Conservation (phyloP, 2,888 invertebrate genomes). For the Mythimna impura region DNA sequence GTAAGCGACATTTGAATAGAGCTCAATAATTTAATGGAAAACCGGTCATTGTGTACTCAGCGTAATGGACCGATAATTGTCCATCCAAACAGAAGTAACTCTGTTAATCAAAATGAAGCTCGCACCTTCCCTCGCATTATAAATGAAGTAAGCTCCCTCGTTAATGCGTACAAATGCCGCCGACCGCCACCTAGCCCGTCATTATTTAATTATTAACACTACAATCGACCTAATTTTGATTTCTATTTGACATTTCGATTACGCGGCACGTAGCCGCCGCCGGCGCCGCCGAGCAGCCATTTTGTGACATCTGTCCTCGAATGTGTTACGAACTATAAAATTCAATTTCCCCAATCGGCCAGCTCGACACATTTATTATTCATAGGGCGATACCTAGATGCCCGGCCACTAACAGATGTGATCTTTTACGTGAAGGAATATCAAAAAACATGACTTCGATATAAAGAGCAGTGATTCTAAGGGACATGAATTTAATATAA, state of each 20-base stretch:
- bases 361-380: constrained; percentile 90
- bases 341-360: constrained; percentile 90
- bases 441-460: constrained; percentile 84
- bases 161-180: constrained; percentile 78
- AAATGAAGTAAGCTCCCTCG: constrained; percentile 70
- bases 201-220: constrained; percentile 90
- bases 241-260: constrained; percentile 90
- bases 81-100: constrained; percentile 89
- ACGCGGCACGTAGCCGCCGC: constrained; percentile 84
- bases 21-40: constrained; percentile 85
- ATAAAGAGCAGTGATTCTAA: constrained; percentile 81
- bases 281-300: constrained; percentile 85
- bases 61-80: constrained; percentile 90
- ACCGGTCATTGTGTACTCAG: constrained; percentile 82
- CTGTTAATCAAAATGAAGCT: constrained; percentile 87
- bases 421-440: constrained; percentile 90
- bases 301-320: constrained; percentile 90
- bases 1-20: constrained; percentile 78
- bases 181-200: constrained; percentile 75
- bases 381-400: constrained; percentile 88
- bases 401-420: constrained; percentile 89
- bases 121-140: constrained; percentile 82
- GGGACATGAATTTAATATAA: constrained; percentile 84
- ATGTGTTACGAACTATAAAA: constrained; percentile 90
- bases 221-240: constrained; percentile 90